Percentiles rank a stretch among this genome's conserved stretches.
These are phyloP conservation scores for Ceratina japonica DNA, from an alignment of 1,140 invertebrate genomes.

Conservation along the genomic window DNA sequence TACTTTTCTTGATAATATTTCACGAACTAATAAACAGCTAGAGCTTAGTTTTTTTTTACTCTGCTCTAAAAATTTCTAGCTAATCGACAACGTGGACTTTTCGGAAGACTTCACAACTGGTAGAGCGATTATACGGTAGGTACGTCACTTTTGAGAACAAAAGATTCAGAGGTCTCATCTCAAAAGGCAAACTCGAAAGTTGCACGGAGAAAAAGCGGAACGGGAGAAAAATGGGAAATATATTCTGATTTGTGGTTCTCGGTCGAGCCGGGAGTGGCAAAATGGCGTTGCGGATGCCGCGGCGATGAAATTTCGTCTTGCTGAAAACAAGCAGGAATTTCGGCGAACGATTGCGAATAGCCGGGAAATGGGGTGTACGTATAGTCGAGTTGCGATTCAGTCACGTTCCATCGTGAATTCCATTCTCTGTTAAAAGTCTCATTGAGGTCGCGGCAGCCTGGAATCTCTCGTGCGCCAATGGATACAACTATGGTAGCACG, in stretches of 20 bases:
- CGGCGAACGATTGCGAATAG: slow-evolving; percentile 56
- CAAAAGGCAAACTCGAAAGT: background rate
- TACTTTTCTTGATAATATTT: too few relatives aligned
- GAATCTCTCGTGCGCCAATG: slow-evolving; percentile 26
- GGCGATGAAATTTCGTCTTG: slow-evolving; percentile 52
- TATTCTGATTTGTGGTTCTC: slow-evolving; percentile 31
- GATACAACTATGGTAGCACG: background rate
- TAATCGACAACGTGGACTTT: too few relatives aligned
- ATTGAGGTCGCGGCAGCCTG: slow-evolving; percentile 21
- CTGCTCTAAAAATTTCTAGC: too few relatives aligned
- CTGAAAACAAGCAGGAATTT: slow-evolving; percentile 60
- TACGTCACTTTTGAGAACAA: background rate
- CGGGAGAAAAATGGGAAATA: background rate
- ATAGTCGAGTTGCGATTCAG: slow-evolving; percentile 45
- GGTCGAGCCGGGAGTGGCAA: background rate
- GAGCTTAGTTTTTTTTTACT: too few relatives aligned
- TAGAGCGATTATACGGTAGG: too few relatives aligned
- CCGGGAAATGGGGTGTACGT: slow-evolving; percentile 40
- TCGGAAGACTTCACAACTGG: too few relatives aligned
- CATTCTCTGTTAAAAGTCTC: slow-evolving; percentile 53
- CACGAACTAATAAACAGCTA: too few relatives aligned
- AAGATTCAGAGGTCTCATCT: too few relatives aligned
- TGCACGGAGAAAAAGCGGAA: background rate
- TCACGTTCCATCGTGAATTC: slow-evolving; percentile 53
- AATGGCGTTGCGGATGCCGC: background rate